These are phyloP conservation scores for Otis tarda DNA, from an alignment of 2,113 vertebrate genomes.

Conservation along the genomic window DNA sequence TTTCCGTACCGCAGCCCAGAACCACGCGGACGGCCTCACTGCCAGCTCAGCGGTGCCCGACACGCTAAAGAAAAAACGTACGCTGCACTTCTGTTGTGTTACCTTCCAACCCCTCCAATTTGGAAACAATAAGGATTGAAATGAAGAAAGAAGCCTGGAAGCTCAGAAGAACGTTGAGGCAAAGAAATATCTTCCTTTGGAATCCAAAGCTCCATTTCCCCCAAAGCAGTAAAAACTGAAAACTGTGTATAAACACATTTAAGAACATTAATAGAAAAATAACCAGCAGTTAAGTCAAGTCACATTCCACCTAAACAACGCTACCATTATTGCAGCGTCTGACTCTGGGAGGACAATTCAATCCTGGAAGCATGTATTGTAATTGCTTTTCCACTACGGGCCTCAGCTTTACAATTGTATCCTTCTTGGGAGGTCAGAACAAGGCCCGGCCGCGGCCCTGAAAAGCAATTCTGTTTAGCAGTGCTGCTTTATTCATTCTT, in stretches of 20 bases:
- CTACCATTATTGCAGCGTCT: constrained; percentile 8
- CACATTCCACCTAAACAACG: constrained; percentile 9
- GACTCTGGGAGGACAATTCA: constrained; percentile 41
- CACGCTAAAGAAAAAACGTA: accelerated
- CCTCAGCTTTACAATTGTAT: neutral
- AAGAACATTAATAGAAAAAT: neutral
- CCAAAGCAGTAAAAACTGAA: neutral
- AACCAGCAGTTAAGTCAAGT: neutral
- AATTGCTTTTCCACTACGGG: constrained; percentile 35
- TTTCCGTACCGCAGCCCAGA: accelerated
- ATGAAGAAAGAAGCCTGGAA: neutral
- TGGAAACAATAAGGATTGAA: neutral
- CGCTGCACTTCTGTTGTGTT: accelerated
- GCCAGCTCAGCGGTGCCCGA: accelerated
- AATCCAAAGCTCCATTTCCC: neutral
- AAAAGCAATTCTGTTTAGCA: constrained; percentile 23
- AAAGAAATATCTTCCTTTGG: neutral
- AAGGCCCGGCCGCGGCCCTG: neutral
- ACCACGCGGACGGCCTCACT: neutral
- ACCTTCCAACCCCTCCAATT: neutral
- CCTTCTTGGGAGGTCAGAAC: constrained; percentile 72
- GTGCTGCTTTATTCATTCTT: constrained; percentile 45
- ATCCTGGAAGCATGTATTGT: neutral
- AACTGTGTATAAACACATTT: neutral
- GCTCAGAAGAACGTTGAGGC: neutral